Conservation (phyloP, 2,113 vertebrate genomes). For the Saccopteryx leptura region DNA sequence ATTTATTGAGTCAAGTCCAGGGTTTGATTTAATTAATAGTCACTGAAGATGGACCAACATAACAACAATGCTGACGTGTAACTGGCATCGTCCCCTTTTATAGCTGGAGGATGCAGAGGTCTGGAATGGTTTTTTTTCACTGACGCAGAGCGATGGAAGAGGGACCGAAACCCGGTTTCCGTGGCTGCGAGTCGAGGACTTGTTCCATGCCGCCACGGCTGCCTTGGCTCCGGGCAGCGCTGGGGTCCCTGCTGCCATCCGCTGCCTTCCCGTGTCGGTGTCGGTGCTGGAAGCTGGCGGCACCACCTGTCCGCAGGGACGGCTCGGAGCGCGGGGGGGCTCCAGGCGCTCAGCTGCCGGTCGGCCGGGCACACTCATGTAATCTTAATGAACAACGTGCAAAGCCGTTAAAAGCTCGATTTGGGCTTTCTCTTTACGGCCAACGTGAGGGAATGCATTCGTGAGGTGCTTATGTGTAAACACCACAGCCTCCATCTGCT, state of each 20-base stretch:
- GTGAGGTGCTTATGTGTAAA: constrained; percentile 93
- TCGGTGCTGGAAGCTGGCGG: neutral
- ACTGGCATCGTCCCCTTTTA: neutral
- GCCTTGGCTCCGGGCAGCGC: neutral
- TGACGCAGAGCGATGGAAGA: neutral
- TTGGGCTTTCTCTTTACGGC: constrained; percentile 90
- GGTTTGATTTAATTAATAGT: neutral
- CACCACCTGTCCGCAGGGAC: constrained; percentile 77
- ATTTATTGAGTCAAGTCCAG: neutral
- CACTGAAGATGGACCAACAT: neutral
- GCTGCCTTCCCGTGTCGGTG: neutral
- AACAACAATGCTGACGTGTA: fast-evolving
- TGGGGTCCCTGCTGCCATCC: neutral
- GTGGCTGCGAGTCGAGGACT: neutral
- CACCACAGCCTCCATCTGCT: constrained; percentile 91
- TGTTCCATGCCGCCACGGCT: neutral
- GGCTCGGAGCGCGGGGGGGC: constrained; percentile 43
- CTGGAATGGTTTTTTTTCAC: neutral
- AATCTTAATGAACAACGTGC: constrained; percentile 92
- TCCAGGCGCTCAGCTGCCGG: constrained; percentile 86
- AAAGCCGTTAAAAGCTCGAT: constrained; percentile 96
- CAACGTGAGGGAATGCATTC: constrained; percentile 89
- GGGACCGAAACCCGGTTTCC: neutral
- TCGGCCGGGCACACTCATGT: constrained; percentile 85
- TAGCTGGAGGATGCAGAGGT: neutral